phyloP scores from a whole-genome alignment of 2,888 invertebrate genomes.

The Mamestra brassicae region DNA sequence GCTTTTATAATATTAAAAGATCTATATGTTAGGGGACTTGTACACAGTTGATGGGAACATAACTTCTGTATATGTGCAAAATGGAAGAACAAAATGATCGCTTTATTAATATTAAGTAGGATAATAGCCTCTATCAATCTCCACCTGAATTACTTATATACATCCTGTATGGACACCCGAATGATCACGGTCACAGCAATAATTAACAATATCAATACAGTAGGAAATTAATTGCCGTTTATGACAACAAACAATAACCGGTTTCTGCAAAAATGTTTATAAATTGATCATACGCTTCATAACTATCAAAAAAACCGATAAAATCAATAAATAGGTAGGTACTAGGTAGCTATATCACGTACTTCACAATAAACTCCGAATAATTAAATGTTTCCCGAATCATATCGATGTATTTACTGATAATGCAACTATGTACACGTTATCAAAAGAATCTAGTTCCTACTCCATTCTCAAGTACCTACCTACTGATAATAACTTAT shows the following conservation, averaged over 20 bases:
- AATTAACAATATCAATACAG: not conserved
- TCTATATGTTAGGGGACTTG: no score
- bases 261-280: not conserved
- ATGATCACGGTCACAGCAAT: not conserved
- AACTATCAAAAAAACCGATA: not conserved
- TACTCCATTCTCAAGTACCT: slow-evolving; percentile 34
- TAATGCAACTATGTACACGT: not conserved
- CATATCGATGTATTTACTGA: slow-evolving; percentile 12
- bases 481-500: slow-evolving; percentile 25
- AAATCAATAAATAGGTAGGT: not conserved
- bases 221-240: not conserved
- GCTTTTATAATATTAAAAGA: no score
- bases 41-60: no score
- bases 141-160: not conserved
- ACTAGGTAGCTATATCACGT: not conserved
- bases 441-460: slow-evolving; percentile 45
- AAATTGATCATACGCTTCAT: not conserved
- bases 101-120: no score
- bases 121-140: no score
- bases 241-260: not conserved
- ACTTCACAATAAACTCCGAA: slow-evolving; percentile 1
- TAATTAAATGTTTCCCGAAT: slow-evolving; percentile 8
- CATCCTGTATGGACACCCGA: not conserved
- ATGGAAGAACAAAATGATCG: no score
- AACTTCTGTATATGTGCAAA: no score